Evolutionary conservation across 2,888 invertebrate genomes (phyloP).

Genomic region (Barypeithes pellucidus): DNA sequence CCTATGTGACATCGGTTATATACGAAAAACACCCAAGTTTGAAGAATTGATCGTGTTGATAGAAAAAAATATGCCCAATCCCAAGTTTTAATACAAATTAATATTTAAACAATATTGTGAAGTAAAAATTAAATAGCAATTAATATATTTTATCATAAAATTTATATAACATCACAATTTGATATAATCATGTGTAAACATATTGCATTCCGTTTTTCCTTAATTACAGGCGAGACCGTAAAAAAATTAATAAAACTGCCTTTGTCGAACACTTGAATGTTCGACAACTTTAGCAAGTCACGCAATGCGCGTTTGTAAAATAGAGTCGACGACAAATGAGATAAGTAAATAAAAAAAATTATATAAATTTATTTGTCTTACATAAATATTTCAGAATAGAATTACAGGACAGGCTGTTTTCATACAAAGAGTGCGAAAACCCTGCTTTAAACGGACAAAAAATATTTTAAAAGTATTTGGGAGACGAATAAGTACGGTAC

Average conservation of each 20-base stretch:
- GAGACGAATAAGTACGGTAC: too few species aligned
- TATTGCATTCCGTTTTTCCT: background rate
- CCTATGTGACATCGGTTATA: constrained; percentile 34
- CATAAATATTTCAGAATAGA: too few species aligned
- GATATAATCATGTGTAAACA: background rate
- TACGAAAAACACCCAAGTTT: constrained; percentile 36
- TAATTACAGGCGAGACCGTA: constrained; percentile 26
- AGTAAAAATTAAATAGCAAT: too few species aligned
- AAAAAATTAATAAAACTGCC: constrained; percentile 35
- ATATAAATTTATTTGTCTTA: constrained; percentile 50
- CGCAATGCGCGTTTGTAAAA: constrained; percentile 42
- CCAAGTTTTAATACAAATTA: too few species aligned
- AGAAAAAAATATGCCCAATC: too few species aligned
- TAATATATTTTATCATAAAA: too few species aligned
- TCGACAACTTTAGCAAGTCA: constrained; percentile 37
- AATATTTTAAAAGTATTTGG: too few species aligned
- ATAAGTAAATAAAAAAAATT: constrained; percentile 23
- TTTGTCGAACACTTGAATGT: constrained; percentile 27
- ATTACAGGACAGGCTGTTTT: too few species aligned
- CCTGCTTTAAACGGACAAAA: too few species aligned
- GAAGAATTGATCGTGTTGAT: constrained; percentile 18
- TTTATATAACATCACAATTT: background rate
- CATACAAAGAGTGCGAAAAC: too few species aligned
- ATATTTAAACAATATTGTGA: too few species aligned
- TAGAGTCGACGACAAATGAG: constrained; percentile 39